Evolutionary conservation across 2,797 vertebrate genomes (phyloP), one percentile per base, ranked within the genome.

Genomic region (Tympanoctomys barrerae): DNA sequence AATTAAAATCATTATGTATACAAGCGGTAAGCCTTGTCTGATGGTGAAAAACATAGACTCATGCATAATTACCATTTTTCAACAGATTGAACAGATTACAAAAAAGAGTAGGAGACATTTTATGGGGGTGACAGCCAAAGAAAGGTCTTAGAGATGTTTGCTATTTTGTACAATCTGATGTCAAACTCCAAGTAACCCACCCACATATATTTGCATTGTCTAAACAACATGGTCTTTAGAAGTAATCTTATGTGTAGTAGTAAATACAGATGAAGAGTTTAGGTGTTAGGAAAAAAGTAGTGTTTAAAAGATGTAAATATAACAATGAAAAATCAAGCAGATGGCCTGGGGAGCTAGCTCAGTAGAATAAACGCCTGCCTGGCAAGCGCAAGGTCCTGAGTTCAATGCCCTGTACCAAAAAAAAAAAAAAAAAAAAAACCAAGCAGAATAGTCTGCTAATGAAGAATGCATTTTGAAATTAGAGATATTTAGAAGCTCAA

Each of bases 1-100:
- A 80, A 95, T 97, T 96, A 96, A 94, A 96, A 92, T 89, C 90
- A 93, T 93, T 89, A 95, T 85, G 85, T 94, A 89, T 28, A 79
- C 82, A 89, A 94, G 79, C 89, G 95, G 82, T 36, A 93, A 96
- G 88, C 82, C 64, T 73, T 84, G 64, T 84, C 90, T 94, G 94
- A 71, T 59, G 46, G 59, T 87, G 80, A 95, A 91, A 94, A 96
- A 85, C 24, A 88, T 2, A 89, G 90, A 89, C 12, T 85, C 57
- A n/a, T 8, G 90, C 91, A 91, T 71, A 94, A 97, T 86, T 96
- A 91, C 75, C 85, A 52, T 91, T 95, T 97, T 89, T 14, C 66
- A 42, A 94, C 85, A 96, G 71, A 95, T 0, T 71, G 59, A 97
- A 84, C 78, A 79, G 94, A 73, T 96, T n/a, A 80, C 46, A 62